A percentile compares a stretch with the other conserved stretches of the same genome.
Conservation (phyloP, 2,113 vertebrate genomes). For the Cebidichthys violaceus region DNA sequence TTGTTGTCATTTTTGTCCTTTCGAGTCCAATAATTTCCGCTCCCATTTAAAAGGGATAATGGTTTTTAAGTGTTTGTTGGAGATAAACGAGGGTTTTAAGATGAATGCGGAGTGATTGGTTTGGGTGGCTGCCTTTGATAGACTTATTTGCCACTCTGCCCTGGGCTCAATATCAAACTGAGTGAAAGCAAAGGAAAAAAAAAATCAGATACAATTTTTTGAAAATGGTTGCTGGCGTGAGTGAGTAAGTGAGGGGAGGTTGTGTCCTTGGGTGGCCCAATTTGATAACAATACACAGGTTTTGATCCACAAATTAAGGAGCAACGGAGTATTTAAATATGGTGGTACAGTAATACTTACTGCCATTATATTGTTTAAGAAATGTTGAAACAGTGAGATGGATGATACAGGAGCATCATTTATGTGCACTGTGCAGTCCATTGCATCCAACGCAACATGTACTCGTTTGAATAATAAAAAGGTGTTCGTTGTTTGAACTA, state of each 20-base stretch:
- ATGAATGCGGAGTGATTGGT: slow-evolving; percentile 14
- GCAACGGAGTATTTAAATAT: not conserved
- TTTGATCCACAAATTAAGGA: not conserved
- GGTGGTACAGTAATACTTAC: not conserved
- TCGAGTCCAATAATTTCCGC: slow-evolving; percentile 12
- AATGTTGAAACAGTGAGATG: not conserved
- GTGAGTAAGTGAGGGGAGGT: not conserved
- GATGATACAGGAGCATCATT: not conserved
- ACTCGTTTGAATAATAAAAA: slow-evolving; percentile 32
- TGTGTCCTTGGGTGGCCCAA: not conserved
- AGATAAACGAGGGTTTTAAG: slow-evolving; percentile 20
- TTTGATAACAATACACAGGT: not conserved
- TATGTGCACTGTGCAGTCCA: not conserved
- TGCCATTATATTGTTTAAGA: not conserved
- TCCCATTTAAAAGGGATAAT: slow-evolving; percentile 7
- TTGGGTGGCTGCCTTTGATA: slow-evolving; percentile 21
- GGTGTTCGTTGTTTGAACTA: slow-evolving; percentile 22
- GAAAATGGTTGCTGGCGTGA: slow-evolving; percentile 1
- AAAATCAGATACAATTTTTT: not conserved
- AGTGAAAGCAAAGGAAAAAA: slow-evolving; percentile 7
- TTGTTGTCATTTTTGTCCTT: slow-evolving; percentile 19
- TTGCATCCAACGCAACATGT: not conserved
- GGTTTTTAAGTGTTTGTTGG: slow-evolving; percentile 3
- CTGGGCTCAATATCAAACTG: slow-evolving; percentile 8
- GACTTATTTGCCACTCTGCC: not conserved